Percentiles rank a stretch among this genome's conserved stretches.
Conservation (phyloP, 2,113 vertebrate genomes). For the Ciconia boyciana region DNA sequence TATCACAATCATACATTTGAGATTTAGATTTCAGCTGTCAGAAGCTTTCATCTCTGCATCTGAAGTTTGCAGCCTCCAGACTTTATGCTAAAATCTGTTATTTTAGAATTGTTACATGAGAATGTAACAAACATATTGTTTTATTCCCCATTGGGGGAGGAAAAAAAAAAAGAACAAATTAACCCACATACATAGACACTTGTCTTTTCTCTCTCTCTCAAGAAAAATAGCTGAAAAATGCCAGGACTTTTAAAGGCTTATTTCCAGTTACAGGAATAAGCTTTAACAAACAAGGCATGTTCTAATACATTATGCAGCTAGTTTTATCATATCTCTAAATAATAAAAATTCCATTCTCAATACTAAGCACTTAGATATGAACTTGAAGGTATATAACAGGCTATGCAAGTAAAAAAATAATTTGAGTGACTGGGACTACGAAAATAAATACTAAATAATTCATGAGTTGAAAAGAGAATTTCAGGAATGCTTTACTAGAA, state of each 20-base stretch:
- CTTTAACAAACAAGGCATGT: neutral
- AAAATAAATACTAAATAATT: conserved; percentile 18
- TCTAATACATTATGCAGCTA: conserved; percentile 11
- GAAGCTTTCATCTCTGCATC: neutral
- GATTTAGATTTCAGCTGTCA: neutral
- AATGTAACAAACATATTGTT: neutral
- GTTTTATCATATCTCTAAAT: neutral
- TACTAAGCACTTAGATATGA: neutral
- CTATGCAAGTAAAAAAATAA: neutral
- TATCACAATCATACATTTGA: neutral
- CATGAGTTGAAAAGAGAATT: neutral
- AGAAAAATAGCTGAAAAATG: neutral
- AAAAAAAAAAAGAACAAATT: neutral
- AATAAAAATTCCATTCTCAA: conserved; percentile 8
- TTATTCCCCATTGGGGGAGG: neutral
- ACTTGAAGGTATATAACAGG: neutral
- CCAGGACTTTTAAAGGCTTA: neutral
- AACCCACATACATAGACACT: neutral
- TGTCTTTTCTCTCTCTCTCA: neutral
- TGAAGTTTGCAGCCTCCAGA: neutral
- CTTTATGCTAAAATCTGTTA: neutral
- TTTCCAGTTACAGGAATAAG: neutral
- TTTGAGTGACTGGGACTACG: neutral
- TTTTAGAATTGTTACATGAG: neutral
- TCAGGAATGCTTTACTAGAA: conserved; percentile 12